Conservation (phyloP, 2,113 vertebrate genomes). For the Dromiciops gliroides region DNA sequence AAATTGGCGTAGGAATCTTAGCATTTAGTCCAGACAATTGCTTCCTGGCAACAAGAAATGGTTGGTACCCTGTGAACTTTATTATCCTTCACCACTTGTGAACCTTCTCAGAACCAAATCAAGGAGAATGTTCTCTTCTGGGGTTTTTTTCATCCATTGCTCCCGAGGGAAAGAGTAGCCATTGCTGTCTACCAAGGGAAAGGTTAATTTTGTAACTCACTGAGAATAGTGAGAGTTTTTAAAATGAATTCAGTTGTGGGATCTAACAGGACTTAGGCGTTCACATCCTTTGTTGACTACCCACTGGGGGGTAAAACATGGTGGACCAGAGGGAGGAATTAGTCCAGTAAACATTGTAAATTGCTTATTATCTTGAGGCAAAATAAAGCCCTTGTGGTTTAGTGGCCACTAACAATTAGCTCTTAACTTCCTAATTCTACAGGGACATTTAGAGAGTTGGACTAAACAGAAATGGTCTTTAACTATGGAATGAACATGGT, state of each 20-base stretch:
- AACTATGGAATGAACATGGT: background rate
- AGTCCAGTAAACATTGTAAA: background rate
- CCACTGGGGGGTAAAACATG: background rate
- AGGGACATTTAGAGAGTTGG: background rate
- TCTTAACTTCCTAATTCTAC: background rate
- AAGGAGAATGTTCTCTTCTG: background rate
- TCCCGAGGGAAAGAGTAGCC: fast-evolving
- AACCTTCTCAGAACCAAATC: background rate
- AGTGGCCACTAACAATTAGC: background rate
- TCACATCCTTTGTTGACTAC: background rate
- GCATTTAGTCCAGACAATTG: constrained; percentile 94
- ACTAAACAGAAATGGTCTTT: background rate
- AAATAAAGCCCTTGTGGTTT: background rate
- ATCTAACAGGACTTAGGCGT: background rate
- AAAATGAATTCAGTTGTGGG: background rate
- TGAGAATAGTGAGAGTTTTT: background rate
- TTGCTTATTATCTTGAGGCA: background rate
- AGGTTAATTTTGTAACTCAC: background rate
- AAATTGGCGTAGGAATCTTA: constrained; percentile 91
- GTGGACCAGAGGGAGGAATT: background rate
- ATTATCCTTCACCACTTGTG: background rate
- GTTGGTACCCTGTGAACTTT: constrained; percentile 77
- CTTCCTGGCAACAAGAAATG: constrained; percentile 95
- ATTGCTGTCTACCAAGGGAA: background rate
- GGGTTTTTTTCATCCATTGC: background rate